phyloP scores from a whole-genome alignment of 2,888 invertebrate species.

The Agonopterix subpropinquella region DNA sequence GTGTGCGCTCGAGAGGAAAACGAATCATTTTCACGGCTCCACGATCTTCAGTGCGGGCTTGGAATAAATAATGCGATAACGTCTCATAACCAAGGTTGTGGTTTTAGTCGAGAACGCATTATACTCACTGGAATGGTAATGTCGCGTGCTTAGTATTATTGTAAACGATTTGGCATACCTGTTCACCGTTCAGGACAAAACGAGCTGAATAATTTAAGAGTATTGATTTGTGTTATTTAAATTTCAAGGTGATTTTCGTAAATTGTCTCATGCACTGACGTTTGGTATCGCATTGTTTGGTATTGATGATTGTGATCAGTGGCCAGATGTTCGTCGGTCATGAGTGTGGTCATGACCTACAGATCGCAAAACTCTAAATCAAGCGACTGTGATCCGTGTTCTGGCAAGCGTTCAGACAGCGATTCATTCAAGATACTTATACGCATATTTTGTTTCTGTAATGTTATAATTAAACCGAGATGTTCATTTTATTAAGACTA shows the following conservation, averaged over 20 bases:
- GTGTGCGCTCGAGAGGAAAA: constrained; percentile 38
- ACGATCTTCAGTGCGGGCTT: constrained; percentile 40
- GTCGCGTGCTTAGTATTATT: background rate
- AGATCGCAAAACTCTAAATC: constrained; percentile 45
- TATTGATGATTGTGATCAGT: constrained; percentile 13
- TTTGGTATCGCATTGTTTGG: background rate
- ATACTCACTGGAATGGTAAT: constrained; percentile 23
- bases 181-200: background rate
- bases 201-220: background rate
- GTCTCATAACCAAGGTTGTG: constrained; percentile 29
- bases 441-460: too few relatives aligned
- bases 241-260: constrained; percentile 4
- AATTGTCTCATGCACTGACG: background rate
- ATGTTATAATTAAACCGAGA: too few relatives aligned
- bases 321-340: constrained; percentile 27
- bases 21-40: constrained; percentile 56
- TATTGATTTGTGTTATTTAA: constrained; percentile 1
- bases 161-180: background rate
- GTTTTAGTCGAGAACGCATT: constrained; percentile 24
- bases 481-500: too few relatives aligned
- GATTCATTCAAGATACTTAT: constrained; percentile 48
- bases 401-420: constrained; percentile 56
- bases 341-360: constrained; percentile 57
- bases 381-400: constrained; percentile 38
- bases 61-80: constrained; percentile 53